These are phyloP conservation scores for Pseudococcus jackbeardsleyi DNA, from an alignment of 2,888 invertebrate genomes.

Conservation along the genomic window DNA sequence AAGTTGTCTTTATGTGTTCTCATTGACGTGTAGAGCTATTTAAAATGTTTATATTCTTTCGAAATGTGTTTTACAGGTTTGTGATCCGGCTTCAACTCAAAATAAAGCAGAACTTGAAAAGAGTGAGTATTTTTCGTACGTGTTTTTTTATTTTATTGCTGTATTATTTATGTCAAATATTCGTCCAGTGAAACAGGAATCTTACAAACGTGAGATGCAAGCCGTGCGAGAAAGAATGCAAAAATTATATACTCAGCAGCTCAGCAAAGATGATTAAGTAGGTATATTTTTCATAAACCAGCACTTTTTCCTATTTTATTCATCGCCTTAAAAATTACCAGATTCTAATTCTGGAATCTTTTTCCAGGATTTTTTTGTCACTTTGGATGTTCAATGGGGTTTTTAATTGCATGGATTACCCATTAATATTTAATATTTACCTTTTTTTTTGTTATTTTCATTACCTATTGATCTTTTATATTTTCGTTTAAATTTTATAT, in stretches of 20 bases:
- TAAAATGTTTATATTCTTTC: neutral
- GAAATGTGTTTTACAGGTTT: neutral
- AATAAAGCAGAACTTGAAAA: neutral
- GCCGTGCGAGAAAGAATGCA: slow-evolving; percentile 51
- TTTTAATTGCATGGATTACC: neutral
- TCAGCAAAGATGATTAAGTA: neutral
- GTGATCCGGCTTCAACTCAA: neutral
- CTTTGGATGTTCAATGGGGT: neutral
- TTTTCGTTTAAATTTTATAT: neutral
- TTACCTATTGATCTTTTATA: neutral
- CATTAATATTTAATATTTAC: neutral
- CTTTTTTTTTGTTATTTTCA: neutral
- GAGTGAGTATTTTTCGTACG: neutral
- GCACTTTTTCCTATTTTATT: neutral
- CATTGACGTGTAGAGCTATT: neutral
- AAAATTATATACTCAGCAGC: slow-evolving; percentile 44
- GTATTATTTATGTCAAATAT: neutral
- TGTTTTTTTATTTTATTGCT: neutral
- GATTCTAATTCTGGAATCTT: neutral
- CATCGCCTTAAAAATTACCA: neutral
- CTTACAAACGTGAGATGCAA: slow-evolving; percentile 7
- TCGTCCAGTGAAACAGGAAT: slow-evolving; percentile 33
- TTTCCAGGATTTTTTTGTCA: neutral
- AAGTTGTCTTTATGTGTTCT: neutral
- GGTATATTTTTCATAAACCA: neutral